Percentiles rank a stretch among this genome's conserved stretches.
phyloP scores from a whole-genome alignment of 2,113 vertebrate genomes.

The Crotalus helleri region DNA sequence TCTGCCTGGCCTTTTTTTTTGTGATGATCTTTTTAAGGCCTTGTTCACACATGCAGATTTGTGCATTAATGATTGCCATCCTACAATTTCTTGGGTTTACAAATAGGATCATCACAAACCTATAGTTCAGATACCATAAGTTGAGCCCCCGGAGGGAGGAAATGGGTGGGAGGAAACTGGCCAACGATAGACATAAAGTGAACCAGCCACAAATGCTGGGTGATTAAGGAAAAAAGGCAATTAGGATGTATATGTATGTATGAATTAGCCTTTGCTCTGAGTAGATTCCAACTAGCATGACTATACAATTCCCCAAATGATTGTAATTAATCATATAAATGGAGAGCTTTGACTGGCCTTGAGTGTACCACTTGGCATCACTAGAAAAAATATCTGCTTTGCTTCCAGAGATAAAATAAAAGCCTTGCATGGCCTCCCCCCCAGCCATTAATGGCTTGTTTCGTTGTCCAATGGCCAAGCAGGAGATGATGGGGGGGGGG shows the following conservation, averaged over 20 bases:
- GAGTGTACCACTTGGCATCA: background rate
- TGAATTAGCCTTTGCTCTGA: background rate
- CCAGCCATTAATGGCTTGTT: constrained; percentile 50
- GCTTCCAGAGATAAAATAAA: background rate
- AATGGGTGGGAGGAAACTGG: background rate
- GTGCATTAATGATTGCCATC: too few species aligned
- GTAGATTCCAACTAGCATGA: background rate
- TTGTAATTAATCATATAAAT: rapidly evolving
- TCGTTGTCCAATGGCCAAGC: constrained; percentile 50
- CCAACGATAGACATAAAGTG: background rate
- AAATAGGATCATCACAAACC: background rate
- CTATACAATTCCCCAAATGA: background rate
- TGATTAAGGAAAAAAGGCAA: background rate
- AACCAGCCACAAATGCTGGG: background rate
- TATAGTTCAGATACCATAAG: background rate
- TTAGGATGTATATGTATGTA: background rate
- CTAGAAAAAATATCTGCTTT: background rate
- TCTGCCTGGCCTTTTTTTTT: background rate
- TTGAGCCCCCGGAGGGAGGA: background rate
- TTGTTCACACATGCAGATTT: background rate
- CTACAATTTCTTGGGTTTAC: background rate
- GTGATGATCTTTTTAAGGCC: background rate
- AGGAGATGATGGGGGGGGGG: constrained; percentile 5
- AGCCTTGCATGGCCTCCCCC: background rate
- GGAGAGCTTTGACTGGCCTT: background rate